Evolutionary conservation across 1,140 invertebrate genomes (phyloP), one percentile per base, ranked within the genome.

Genomic region (Drosophila mojavensis): DNA sequence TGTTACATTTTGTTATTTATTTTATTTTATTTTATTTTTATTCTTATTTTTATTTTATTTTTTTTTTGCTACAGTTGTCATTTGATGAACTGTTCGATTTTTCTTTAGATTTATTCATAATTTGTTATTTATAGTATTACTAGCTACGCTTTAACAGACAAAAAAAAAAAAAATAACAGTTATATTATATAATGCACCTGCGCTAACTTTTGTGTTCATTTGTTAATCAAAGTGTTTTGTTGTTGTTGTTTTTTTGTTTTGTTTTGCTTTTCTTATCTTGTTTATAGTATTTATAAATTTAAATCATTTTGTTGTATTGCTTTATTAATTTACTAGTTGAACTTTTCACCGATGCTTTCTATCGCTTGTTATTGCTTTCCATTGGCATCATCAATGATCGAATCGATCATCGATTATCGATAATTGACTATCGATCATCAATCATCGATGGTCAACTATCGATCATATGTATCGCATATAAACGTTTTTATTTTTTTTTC

Each of bases 101-200:
- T 36, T n/a, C 13, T 3, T 41, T 65, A 48, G 33, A 47, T 61
- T 50, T 26, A 50, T 63, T 45, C 39, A 47, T 56, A 54, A 33
- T 50, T 64, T 43, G 9, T 60, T 30, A 60, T 48, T 75, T 75
- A 71, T 68, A 56, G 74, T 75, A 71, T 65, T 62, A 85, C 82
- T 85, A 85, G 62, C 82, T 82, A 85, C 67, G 20, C 45, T 17
- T 71, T 78, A 67, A 76, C 69, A 70, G 75, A 67, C 68, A 79
- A 76, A 75, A 71, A 47, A 47, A 47, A 17, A 9, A 45, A 15
- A 79, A 68, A 58, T 79, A 86, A 85, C 75, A 75, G 56, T 63
- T 74, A 56, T 56, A 74, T 56, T 60, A 58, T 74, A 56, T 56
- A 74, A 61, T 60, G 65, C 65, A 50, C 36, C 51, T 69, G 20